phyloP scores from a whole-genome alignment of 2,113 vertebrate species.

The Tricholaema leucomelas region DNA sequence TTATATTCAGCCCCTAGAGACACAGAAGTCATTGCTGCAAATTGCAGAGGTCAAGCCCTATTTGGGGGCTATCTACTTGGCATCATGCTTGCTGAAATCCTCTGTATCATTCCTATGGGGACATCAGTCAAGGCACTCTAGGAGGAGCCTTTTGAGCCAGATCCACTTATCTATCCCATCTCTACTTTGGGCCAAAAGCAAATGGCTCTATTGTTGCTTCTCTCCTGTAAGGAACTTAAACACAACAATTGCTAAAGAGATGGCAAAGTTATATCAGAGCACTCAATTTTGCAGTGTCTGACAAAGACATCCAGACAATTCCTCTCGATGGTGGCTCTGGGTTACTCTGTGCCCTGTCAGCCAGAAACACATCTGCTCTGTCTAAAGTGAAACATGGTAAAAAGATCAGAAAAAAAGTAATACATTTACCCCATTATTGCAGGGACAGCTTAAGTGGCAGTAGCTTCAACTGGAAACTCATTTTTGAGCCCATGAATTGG shows the following conservation, averaged over 20 bases:
- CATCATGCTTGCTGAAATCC: neutral
- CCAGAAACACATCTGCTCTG: neutral
- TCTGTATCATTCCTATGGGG: neutral
- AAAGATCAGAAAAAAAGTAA: neutral
- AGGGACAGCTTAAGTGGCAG: neutral
- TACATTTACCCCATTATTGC: neutral
- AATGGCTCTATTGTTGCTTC: neutral
- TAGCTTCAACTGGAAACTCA: neutral
- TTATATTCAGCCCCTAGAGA: neutral
- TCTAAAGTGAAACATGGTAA: neutral
- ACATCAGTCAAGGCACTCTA: accelerated
- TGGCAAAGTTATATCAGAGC: neutral
- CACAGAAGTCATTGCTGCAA: neutral
- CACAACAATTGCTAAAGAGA: neutral
- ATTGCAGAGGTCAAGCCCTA: neutral
- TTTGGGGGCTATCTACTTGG: neutral
- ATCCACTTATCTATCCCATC: neutral
- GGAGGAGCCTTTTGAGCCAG: neutral
- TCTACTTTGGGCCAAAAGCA: neutral
- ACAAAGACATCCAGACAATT: neutral
- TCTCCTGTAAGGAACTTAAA: neutral
- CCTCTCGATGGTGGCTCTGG: neutral
- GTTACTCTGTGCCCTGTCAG: neutral
- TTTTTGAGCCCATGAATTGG: neutral
- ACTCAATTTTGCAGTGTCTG: neutral